Conservation (phyloP, 2,113 vertebrate species). For the Pagrus major region DNA sequence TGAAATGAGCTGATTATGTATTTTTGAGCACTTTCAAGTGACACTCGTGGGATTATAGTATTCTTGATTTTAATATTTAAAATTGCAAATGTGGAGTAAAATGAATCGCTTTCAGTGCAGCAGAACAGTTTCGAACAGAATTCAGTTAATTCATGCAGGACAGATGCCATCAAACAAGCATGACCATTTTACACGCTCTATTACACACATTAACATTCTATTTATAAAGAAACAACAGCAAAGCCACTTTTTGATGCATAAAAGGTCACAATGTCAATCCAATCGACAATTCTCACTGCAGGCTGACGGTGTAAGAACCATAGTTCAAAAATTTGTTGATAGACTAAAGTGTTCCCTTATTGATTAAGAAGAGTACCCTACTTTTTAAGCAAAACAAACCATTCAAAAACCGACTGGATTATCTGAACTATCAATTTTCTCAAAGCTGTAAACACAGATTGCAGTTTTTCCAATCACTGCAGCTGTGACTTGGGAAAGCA, state of each 20-base stretch:
- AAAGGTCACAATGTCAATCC: neutral
- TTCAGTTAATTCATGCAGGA: neutral
- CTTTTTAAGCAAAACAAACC: neutral
- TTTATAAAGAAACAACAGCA: neutral
- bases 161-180: neutral
- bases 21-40: neutral
- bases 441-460: neutral
- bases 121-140: neutral
- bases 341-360: neutral
- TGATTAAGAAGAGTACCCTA: neutral
- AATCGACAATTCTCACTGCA: neutral
- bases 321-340: no score
- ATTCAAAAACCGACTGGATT: neutral
- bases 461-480: neutral
- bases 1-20: neutral
- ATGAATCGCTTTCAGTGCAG: neutral
- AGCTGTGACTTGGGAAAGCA: no score
- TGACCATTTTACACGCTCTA: neutral
- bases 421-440: neutral
- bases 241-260: neutral
- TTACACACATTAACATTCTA: neutral
- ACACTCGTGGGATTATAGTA: neutral
- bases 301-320: no score
- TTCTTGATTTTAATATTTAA: neutral
- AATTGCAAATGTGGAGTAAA: conserved; percentile 8